phyloP scores from a whole-genome alignment of 2,888 invertebrate species.

The Mystacides longicornis region DNA sequence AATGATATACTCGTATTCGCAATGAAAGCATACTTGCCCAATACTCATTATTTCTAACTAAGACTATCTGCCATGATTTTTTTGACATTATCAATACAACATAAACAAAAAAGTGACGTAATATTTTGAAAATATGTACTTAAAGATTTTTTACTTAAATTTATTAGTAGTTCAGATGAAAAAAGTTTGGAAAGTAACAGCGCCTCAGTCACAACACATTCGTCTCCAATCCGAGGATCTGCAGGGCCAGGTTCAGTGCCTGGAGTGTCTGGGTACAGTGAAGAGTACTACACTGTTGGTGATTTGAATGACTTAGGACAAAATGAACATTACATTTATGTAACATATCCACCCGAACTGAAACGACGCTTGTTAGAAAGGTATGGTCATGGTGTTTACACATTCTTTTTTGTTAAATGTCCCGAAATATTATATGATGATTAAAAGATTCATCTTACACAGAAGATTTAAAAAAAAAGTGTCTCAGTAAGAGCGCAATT shows the following conservation, averaged over 20 bases:
- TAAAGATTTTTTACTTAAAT: neutral
- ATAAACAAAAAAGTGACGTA: no score
- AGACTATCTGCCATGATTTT: no score
- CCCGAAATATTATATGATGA: conserved; percentile 8
- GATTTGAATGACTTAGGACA: conserved; percentile 49
- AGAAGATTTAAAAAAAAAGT: no score
- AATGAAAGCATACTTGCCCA: no score
- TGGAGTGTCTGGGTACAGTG: conserved; percentile 36
- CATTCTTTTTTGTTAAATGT: conserved; percentile 28
- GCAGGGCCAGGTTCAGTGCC: conserved; percentile 41
- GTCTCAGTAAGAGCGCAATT: no score
- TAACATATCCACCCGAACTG: conserved; percentile 80
- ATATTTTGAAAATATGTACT: no score
- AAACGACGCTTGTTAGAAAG: conserved; percentile 77
- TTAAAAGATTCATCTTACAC: no score
- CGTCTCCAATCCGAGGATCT: conserved; percentile 53
- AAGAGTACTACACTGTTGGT: conserved; percentile 39
- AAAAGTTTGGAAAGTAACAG: conserved; percentile 61
- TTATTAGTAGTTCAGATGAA: conserved; percentile 54
- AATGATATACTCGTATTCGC: no score
- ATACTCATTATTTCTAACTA: no score
- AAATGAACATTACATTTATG: conserved; percentile 79
- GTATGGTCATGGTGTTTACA: conserved; percentile 47
- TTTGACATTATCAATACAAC: no score
- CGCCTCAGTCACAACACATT: conserved; percentile 59